Evolutionary conservation across 2,113 vertebrate species (phyloP).

Genomic region (Heterochromis multidens): DNA sequence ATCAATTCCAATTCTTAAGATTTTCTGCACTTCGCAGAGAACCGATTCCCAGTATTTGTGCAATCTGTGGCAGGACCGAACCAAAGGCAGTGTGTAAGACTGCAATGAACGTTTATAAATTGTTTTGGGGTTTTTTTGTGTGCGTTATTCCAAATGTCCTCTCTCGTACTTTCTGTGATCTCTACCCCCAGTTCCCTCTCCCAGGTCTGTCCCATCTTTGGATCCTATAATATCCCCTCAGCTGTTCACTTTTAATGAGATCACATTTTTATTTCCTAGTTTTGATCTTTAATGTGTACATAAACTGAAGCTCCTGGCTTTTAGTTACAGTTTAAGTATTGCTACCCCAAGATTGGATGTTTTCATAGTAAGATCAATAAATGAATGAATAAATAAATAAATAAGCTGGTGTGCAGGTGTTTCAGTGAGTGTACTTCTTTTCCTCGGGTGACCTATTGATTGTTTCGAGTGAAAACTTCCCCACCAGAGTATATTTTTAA

Average conservation of each 20-base stretch:
- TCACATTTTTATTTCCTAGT: neutral
- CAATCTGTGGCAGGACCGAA: neutral
- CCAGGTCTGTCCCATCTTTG: neutral
- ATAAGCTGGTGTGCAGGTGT: neutral
- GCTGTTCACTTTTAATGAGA: neutral
- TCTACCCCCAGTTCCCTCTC: neutral
- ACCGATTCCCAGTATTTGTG: accelerated
- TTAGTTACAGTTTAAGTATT: neutral
- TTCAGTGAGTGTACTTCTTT: neutral
- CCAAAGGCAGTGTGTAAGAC: neutral
- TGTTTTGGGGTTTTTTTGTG: too few species aligned
- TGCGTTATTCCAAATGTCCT: too few species aligned
- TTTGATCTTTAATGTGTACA: neutral
- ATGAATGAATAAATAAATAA: neutral
- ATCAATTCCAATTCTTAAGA: neutral
- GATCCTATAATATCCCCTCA: neutral
- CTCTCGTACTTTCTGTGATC: too few species aligned
- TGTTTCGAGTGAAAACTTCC: neutral
- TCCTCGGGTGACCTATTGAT: neutral
- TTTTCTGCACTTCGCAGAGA: neutral
- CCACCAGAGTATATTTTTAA: neutral
- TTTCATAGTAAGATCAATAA: neutral
- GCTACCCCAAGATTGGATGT: neutral
- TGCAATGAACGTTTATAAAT: too few species aligned
- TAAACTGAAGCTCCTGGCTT: neutral